phyloP scores from a whole-genome alignment of 2,888 invertebrate genomes.

The Fragum fragum region DNA sequence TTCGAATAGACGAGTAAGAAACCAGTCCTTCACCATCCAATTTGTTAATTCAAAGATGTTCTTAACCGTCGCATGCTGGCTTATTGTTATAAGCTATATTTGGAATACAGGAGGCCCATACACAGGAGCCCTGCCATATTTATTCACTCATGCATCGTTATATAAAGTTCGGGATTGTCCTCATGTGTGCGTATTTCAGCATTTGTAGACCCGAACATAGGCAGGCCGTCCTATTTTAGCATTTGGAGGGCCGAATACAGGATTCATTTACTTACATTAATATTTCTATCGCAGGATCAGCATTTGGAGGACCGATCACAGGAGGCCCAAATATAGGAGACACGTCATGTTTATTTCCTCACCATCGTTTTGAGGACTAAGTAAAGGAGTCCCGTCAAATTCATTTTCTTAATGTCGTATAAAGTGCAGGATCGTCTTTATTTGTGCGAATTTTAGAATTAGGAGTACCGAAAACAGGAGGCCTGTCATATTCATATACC shows the following conservation, averaged over 20 bases:
- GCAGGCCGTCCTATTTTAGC: slow-evolving; percentile 72
- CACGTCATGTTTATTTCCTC: slow-evolving; percentile 68
- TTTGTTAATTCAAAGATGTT: too few relatives aligned
- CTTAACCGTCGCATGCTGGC: slow-evolving; percentile 75
- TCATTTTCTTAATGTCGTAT: slow-evolving; percentile 70
- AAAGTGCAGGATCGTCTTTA: slow-evolving; percentile 74
- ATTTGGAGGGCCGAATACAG: background rate
- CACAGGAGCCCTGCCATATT: too few relatives aligned
- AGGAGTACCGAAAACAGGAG: slow-evolving; percentile 69
- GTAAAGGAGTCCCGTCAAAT: slow-evolving; percentile 60
- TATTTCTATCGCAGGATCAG: background rate
- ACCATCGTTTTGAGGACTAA: too few relatives aligned
- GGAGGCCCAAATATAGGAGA: too few relatives aligned
- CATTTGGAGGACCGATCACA: slow-evolving; percentile 62
- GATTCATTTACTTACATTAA: too few relatives aligned
- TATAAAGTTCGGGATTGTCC: slow-evolving; percentile 75
- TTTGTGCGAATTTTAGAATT: slow-evolving; percentile 41
- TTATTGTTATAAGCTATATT: slow-evolving; percentile 71
- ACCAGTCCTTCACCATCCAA: too few relatives aligned
- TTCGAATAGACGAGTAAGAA: too few relatives aligned
- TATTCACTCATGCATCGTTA: slow-evolving; percentile 70
- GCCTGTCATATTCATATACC: slow-evolving; percentile 69
- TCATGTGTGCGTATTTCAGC: slow-evolving; percentile 50
- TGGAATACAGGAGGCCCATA: slow-evolving; percentile 71
- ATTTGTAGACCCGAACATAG: slow-evolving; percentile 65